Evolutionary conservation across 2,888 invertebrate genomes (phyloP).

Genomic region (Drosophila glabriapex): DNA sequence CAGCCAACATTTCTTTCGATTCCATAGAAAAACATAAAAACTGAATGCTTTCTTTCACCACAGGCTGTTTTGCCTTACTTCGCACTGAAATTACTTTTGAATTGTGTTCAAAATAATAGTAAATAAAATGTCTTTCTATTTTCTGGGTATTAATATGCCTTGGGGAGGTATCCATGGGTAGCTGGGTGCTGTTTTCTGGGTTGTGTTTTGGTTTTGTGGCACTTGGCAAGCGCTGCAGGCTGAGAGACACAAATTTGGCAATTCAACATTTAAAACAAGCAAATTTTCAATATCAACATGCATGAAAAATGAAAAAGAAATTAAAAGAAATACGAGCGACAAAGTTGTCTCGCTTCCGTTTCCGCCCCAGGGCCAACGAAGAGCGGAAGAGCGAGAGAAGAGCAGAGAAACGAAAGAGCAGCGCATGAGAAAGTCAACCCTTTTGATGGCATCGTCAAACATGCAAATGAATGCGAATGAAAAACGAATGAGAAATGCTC

Average conservation of each 20-base stretch:
- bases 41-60: not conserved
- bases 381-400: not conserved
- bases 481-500: conserved; percentile 46
- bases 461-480: conserved; percentile 77
- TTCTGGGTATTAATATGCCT: not conserved
- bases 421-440: conserved; percentile 44
- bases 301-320: conserved; percentile 13
- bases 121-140: not conserved
- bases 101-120: not conserved
- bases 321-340: conserved; percentile 38
- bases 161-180: not conserved
- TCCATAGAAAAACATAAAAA: not conserved
- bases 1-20: not conserved
- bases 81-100: not conserved
- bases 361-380: conserved; percentile 26
- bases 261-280: conserved; percentile 36
- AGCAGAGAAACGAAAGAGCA: conserved; percentile 1
- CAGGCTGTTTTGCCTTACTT: not conserved
- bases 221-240: conserved; percentile 44
- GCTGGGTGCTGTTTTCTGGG: conserved; percentile 4
- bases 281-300: conserved; percentile 50
- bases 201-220: not conserved
- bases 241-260: conserved; percentile 37
- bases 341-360: conserved; percentile 60
- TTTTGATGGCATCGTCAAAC: conserved; percentile 58